Evolutionary conservation across 2,797 vertebrate genomes (phyloP).

Genomic region (Tamandua tetradactyla): DNA sequence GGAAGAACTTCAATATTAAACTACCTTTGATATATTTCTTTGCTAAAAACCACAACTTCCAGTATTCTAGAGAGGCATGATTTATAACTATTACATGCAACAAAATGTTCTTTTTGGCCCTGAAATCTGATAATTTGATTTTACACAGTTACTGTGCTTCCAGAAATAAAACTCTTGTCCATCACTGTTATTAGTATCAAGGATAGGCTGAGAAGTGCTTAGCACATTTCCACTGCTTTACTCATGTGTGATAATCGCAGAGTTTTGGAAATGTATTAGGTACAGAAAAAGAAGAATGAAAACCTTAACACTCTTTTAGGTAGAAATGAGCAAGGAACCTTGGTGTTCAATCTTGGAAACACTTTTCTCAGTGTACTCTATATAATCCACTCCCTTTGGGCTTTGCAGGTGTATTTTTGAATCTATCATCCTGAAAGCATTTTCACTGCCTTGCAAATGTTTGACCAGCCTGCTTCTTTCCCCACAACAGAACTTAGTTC

Average conservation of each 20-base stretch:
- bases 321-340: slow-evolving; percentile 32
- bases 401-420: slow-evolving; percentile 66
- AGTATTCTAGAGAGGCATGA: slow-evolving; percentile 61
- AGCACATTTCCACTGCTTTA: slow-evolving; percentile 39
- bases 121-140: slow-evolving; percentile 79
- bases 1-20: slow-evolving; percentile 69
- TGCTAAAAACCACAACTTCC: slow-evolving; percentile 74
- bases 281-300: slow-evolving; percentile 52
- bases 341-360: slow-evolving; percentile 46
- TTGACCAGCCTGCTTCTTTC: slow-evolving; percentile 8
- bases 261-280: slow-evolving; percentile 56
- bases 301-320: slow-evolving; percentile 41
- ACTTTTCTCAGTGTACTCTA: background rate
- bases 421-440: slow-evolving; percentile 66
- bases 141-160: slow-evolving; percentile 67
- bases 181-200: slow-evolving; percentile 73
- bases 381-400: slow-evolving; percentile 61
- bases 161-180: slow-evolving; percentile 77
- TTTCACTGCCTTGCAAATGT: slow-evolving; percentile 53
- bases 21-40: slow-evolving; percentile 70
- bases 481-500: background rate
- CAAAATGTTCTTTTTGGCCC: slow-evolving; percentile 72
- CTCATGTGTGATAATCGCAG: slow-evolving; percentile 61
- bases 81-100: slow-evolving; percentile 72
- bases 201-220: slow-evolving; percentile 46